Evolutionary conservation across 2,888 invertebrate species (phyloP), one percentile per base, ranked within the genome.

Genomic region (Dendrolimus houi): DNA sequence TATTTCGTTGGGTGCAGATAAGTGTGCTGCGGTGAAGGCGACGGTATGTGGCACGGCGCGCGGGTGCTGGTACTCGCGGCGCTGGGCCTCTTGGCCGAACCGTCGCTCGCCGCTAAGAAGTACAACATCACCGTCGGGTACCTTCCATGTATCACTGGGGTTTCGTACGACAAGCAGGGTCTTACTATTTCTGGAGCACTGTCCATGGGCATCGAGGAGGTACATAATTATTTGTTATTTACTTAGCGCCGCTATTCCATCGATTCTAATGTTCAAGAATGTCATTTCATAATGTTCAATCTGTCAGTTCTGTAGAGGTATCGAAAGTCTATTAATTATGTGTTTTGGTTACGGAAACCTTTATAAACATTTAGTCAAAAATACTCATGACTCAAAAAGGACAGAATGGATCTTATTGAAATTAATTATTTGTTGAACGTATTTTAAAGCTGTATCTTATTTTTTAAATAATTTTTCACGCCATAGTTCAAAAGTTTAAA

Each of bases 101-200:
- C 87, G 79, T 81, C 87, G 77, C 82, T 81, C 75, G 85, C 85
- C 78, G 84, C 81, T 69, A 86, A 87, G 74, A 83, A 81, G 72
- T 85, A 77, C 78, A 87, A 86, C 71, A 92, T 97, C 74, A 96
- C 94, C 70, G 93, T 97, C 72, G 97, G 97, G 63, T 97, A 97
- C 87, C 92, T 97, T 75, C 95, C 97, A 56, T 96, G 96, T 58
- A 93, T 95, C 77, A 95, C 93, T 82, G 96, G 95, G 70, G 93
- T 92, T 58, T 92, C 94, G 66, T 94, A 94, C 72, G 95, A 95
- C 79, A 93, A 96, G 64, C 96, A 96, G 85, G 98, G 97, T 17
- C 92, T 97, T 71, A 93, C 95, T 64, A 95, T 97, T 73, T 97
- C 97, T 57, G 98, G 98, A 59, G 98, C 98, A 57, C 93, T 98